Evolutionary conservation across 2,797 vertebrate species (phyloP).

Genomic region (Nasua narica): DNA sequence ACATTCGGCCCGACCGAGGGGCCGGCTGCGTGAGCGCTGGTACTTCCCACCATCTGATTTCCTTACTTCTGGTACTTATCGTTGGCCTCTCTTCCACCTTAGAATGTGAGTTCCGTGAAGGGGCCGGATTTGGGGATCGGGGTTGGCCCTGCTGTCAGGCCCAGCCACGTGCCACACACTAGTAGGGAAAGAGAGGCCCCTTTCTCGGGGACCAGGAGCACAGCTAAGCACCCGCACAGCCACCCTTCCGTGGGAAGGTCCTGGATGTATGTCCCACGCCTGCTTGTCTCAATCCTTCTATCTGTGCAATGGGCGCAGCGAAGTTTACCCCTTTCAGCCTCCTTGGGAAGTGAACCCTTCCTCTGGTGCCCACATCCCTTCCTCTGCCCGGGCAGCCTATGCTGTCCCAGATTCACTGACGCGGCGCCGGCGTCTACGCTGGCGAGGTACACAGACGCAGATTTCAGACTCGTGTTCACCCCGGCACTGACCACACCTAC

Average conservation of each 20-base stretch:
- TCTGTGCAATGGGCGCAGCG: accelerated
- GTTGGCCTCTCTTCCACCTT: not conserved
- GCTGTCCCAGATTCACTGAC: not conserved
- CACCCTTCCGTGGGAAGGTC: not conserved
- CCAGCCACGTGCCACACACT: not conserved
- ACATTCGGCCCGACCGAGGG: not conserved
- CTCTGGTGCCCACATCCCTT: too few relatives aligned
- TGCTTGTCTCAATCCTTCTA: not conserved
- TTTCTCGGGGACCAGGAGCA: not conserved
- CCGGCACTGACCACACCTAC: not conserved
- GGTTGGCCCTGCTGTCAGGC: not conserved
- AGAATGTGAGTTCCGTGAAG: not conserved
- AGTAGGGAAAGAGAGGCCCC: not conserved
- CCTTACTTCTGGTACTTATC: not conserved
- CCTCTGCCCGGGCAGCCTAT: accelerated
- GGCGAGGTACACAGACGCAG: accelerated
- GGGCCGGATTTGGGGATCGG: not conserved
- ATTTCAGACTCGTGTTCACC: not conserved
- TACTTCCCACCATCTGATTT: not conserved
- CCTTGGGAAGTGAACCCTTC: not conserved
- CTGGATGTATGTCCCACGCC: not conserved
- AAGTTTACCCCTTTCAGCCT: not conserved
- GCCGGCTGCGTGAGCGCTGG: not conserved
- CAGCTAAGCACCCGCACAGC: not conserved
- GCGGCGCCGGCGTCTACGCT: accelerated